Conservation (phyloP, 2,888 invertebrate species). For the Lapara coniferarum region DNA sequence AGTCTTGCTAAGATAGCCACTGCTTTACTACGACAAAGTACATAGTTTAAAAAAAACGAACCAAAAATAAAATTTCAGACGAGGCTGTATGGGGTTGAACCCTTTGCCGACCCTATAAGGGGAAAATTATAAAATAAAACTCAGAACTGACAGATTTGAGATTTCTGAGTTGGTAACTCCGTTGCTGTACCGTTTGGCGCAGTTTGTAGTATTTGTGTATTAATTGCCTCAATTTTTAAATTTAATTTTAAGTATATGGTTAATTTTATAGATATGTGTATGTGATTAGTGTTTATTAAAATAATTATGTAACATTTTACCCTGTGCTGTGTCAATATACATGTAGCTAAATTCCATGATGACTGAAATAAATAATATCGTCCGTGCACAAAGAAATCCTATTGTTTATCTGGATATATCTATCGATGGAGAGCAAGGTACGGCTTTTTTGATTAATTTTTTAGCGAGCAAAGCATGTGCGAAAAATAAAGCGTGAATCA, state of each 20-base stretch:
- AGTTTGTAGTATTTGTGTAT: too few species aligned
- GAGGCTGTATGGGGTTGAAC: too few species aligned
- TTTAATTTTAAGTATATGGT: background rate
- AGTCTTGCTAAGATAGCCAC: too few species aligned
- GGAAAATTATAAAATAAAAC: too few species aligned
- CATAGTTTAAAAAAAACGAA: too few species aligned
- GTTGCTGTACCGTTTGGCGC: too few species aligned
- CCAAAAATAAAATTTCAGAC: too few species aligned
- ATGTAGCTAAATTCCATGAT: constrained; percentile 38
- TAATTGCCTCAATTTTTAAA: background rate
- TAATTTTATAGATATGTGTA: background rate
- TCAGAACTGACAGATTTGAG: background rate
- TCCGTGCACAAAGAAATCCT: constrained; percentile 79
- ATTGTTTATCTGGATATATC: constrained; percentile 88
- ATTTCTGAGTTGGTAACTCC: too few species aligned
- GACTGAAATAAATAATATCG: constrained; percentile 50
- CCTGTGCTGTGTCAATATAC: background rate
- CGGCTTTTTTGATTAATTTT: background rate
- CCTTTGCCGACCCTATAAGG: too few species aligned
- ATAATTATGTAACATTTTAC: constrained; percentile 15
- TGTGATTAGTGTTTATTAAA: constrained; percentile 16
- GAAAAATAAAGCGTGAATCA: background rate
- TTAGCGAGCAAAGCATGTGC: background rate
- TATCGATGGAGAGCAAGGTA: constrained; percentile 87
- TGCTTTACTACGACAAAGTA: too few species aligned